A percentile compares a stretch with the other conserved stretches of the same genome.
Evolutionary conservation across 2,113 vertebrate species (phyloP).

Genomic region (Fukomys damarensis): DNA sequence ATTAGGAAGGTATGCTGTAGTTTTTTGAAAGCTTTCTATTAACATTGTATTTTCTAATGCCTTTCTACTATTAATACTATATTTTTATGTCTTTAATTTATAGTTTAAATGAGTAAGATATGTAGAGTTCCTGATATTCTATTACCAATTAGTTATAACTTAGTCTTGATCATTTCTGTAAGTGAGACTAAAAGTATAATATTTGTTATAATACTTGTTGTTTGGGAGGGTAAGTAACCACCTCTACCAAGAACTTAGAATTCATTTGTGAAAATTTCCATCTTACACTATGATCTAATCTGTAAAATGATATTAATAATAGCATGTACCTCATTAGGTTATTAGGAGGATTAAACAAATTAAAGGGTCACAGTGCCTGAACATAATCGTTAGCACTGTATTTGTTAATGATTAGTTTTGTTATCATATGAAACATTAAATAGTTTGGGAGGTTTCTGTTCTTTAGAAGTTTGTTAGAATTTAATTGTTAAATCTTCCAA

Average conservation of each 20-base stretch:
- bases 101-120: neutral
- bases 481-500: neutral
- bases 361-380: neutral
- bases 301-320: slow-evolving; percentile 30
- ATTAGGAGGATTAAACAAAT: neutral
- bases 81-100: neutral
- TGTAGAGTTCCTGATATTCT: neutral
- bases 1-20: neutral
- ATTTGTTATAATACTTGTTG: neutral
- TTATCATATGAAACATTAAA: neutral
- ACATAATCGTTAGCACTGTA: neutral
- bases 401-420: neutral
- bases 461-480: neutral
- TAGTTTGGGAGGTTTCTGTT: neutral
- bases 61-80: neutral
- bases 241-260: slow-evolving; percentile 24
- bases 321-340: neutral
- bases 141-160: neutral
- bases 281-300: neutral
- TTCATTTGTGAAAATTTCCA: slow-evolving; percentile 20
- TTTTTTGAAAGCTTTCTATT: slow-evolving; percentile 4
- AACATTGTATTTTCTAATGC: neutral
- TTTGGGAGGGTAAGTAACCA: neutral
- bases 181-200: neutral
- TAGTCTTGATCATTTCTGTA: neutral